Conservation (phyloP, 2,797 vertebrate genomes). For the Hybognathus amarus region DNA sequence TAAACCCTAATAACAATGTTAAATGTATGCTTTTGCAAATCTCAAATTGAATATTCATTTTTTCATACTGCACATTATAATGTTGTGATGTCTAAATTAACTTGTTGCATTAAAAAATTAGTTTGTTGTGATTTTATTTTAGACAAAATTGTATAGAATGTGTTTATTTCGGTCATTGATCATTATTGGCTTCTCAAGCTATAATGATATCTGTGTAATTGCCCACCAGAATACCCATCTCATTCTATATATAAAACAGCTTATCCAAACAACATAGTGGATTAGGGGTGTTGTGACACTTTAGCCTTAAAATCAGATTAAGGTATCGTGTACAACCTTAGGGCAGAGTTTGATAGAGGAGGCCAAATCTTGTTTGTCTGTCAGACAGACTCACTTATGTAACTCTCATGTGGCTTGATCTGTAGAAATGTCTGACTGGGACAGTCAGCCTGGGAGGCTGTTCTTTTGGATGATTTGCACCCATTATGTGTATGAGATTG, state of each 20-base stretch:
- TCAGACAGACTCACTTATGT: constrained; percentile 30
- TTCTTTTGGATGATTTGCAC: constrained; percentile 8
- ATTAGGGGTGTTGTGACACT: not conserved
- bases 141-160: not conserved
- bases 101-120: not conserved
- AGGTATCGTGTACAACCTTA: not conserved
- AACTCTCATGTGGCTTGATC: constrained; percentile 26
- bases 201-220: not conserved
- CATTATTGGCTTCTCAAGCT: not conserved
- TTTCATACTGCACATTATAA: not conserved
- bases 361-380: constrained; percentile 21
- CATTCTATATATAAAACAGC: not conserved
- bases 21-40: not conserved
- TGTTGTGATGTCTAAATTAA: not conserved
- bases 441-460: constrained; percentile 23
- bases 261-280: not conserved
- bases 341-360: constrained; percentile 10
- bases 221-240: not conserved
- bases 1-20: not conserved
- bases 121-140: not conserved
- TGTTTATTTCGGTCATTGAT: not conserved
- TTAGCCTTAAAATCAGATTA: not conserved
- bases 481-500: not conserved
- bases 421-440: constrained; percentile 21
- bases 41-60: not conserved